Evolutionary conservation across 1,140 invertebrate species (phyloP).

Genomic region (Carcinoscorpius rotundicauda): DNA sequence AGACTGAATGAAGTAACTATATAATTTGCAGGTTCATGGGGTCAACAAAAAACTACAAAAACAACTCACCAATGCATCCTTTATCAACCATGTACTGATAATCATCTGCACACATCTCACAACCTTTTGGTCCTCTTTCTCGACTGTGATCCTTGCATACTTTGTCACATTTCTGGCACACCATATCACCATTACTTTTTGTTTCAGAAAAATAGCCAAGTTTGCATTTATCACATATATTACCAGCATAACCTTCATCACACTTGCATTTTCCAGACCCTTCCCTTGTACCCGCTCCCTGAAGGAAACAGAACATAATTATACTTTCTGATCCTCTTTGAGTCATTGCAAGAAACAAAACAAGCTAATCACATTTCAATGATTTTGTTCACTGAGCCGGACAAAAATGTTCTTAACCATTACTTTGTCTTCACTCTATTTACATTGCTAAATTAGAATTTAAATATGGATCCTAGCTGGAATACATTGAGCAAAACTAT

Average conservation of each 20-base stretch:
- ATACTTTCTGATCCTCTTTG: too few relatives aligned
- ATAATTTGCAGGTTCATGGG: too few relatives aligned
- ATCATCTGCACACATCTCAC: slow-evolving; percentile 67
- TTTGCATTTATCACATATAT: slow-evolving; percentile 64
- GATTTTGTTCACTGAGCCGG: too few relatives aligned
- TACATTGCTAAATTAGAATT: too few relatives aligned
- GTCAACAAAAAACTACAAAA: too few relatives aligned
- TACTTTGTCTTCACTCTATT: too few relatives aligned
- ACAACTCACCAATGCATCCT: slow-evolving; percentile 50
- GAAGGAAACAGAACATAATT: slow-evolving; percentile 12
- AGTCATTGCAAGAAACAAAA: too few relatives aligned
- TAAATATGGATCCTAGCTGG: too few relatives aligned
- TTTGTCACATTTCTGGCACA: slow-evolving; percentile 52
- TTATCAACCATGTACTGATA: slow-evolving; percentile 60
- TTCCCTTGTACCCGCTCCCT: slow-evolving; percentile 80
- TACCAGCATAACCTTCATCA: slow-evolving; percentile 66
- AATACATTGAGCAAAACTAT: too few relatives aligned
- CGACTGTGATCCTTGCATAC: slow-evolving; percentile 70
- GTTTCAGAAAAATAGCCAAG: slow-evolving; percentile 48
- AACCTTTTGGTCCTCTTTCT: slow-evolving; percentile 62
- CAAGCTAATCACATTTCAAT: too few relatives aligned
- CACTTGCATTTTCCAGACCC: slow-evolving; percentile 87
- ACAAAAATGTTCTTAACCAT: too few relatives aligned
- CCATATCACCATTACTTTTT: slow-evolving; percentile 7
- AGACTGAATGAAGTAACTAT: too few relatives aligned